Percentiles rank a stretch among this genome's conserved stretches.
Evolutionary conservation across 2,888 invertebrate species (phyloP).

Genomic region (Deilephila elpenor): DNA sequence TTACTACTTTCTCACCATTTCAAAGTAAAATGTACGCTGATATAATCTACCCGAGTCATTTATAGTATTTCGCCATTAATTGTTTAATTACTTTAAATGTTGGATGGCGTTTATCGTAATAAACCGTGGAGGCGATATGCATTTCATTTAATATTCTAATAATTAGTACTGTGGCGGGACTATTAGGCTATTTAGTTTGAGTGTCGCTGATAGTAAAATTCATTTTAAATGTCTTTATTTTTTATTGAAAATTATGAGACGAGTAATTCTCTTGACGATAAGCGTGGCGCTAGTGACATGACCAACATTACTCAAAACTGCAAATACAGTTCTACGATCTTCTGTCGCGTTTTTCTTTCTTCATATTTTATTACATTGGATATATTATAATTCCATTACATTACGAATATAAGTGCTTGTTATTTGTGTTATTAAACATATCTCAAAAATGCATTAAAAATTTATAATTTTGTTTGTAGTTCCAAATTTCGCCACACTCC

Average conservation of each 20-base stretch:
- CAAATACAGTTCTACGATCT: too few relatives aligned
- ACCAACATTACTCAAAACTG: too few relatives aligned
- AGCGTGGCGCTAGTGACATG: too few relatives aligned
- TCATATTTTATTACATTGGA: too few relatives aligned
- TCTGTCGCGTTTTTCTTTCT: too few relatives aligned
- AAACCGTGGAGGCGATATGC: background rate
- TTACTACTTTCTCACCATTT: background rate
- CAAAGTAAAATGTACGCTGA: background rate
- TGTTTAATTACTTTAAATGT: background rate
- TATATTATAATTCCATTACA: too few relatives aligned
- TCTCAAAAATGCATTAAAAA: too few relatives aligned
- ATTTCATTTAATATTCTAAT: background rate
- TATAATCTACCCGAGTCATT: background rate
- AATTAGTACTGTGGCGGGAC: background rate
- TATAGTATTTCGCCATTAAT: background rate
- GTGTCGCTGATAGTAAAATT: background rate
- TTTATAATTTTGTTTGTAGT: too few relatives aligned
- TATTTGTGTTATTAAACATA: too few relatives aligned
- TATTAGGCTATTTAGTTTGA: background rate
- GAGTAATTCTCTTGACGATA: background rate
- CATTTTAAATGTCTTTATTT: background rate
- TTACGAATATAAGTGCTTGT: too few relatives aligned
- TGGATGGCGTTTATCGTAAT: background rate
- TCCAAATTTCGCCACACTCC: too few relatives aligned
- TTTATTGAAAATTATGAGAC: background rate